Percentiles rank a stretch among this genome's conserved stretches.
Conservation (phyloP, 2,113 vertebrate genomes). For the Muntiacus muntjak region DNA sequence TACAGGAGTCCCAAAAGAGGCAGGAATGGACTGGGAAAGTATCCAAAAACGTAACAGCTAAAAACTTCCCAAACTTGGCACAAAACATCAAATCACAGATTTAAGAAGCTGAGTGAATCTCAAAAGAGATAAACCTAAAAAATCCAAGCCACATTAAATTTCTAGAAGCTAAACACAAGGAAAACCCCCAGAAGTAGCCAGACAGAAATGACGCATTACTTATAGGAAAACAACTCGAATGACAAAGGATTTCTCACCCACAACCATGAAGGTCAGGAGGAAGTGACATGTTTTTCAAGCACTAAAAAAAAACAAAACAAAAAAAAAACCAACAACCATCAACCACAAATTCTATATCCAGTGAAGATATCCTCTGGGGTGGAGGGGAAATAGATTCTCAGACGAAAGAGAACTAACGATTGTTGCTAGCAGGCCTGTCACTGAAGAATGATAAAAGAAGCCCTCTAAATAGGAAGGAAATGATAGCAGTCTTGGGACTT, state of each 20-base stretch:
- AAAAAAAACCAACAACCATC: accelerated
- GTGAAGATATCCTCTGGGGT: not conserved
- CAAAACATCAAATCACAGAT: not conserved
- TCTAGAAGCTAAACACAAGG: not conserved
- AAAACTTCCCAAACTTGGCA: not conserved
- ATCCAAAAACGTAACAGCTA: not conserved
- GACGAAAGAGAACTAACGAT: not conserved
- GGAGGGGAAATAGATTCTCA: not conserved
- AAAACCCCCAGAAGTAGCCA: not conserved
- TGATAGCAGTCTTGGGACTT: not conserved
- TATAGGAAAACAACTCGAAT: not conserved
- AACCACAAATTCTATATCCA: not conserved
- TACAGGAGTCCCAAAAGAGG: not conserved
- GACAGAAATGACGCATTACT: not conserved
- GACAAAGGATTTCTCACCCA: not conserved
- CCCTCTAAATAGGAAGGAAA: not conserved
- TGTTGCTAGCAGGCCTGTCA: not conserved
- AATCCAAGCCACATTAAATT: not conserved
- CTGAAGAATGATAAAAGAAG: not conserved
- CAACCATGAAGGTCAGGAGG: not conserved
- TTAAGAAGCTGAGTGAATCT: not conserved
- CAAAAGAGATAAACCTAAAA: not conserved
- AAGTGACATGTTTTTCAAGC: not conserved
- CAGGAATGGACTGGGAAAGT: not conserved
- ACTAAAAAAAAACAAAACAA: not conserved